Evolutionary conservation across 92 coral and sea anemone species (phyloP).

Genomic region (Metridium senile): DNA sequence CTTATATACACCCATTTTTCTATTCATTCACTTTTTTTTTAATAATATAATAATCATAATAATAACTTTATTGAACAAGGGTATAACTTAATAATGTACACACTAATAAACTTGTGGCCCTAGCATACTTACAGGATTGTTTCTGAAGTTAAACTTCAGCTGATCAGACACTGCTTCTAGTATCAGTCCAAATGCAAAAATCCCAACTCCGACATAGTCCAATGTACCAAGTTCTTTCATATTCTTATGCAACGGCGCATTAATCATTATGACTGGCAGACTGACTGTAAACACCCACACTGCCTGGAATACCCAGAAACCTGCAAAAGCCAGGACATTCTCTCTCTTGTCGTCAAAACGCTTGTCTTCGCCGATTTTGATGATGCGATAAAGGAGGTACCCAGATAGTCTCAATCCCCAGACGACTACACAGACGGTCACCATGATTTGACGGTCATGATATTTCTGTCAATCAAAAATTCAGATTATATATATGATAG

Average conservation of each 20-base stretch:
- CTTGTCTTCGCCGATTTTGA: conserved; percentile 46
- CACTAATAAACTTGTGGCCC: too few relatives aligned
- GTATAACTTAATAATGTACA: too few relatives aligned
- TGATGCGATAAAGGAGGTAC: conserved; percentile 40
- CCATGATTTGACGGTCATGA: conserved; percentile 37
- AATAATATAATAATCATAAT: too few relatives aligned
- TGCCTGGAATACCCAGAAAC: conserved; percentile 48
- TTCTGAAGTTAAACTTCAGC: conserved; percentile 38
- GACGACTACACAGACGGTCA: conserved; percentile 38
- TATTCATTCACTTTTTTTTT: too few relatives aligned
- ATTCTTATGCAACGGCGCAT: conserved; percentile 40
- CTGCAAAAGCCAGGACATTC: conserved; percentile 37
- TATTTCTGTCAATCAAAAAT: conserved; percentile 17
- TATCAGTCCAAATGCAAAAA: conserved; percentile 43
- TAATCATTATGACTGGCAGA: conserved; percentile 42
- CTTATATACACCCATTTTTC: too few relatives aligned
- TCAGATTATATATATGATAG: too few relatives aligned
- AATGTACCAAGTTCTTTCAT: conserved; percentile 13
- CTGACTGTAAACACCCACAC: conserved; percentile 54
- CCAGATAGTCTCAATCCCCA: conserved; percentile 45
- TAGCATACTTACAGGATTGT: conserved; percentile 44
- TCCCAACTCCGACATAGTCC: conserved; percentile 46
- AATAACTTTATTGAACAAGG: too few relatives aligned
- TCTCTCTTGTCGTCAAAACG: conserved; percentile 52
- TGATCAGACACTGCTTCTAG: conserved; percentile 46